These are phyloP conservation scores for Sphenopsis melanotis DNA, from an alignment of 2,797 vertebrate species.

Conservation along the genomic window DNA sequence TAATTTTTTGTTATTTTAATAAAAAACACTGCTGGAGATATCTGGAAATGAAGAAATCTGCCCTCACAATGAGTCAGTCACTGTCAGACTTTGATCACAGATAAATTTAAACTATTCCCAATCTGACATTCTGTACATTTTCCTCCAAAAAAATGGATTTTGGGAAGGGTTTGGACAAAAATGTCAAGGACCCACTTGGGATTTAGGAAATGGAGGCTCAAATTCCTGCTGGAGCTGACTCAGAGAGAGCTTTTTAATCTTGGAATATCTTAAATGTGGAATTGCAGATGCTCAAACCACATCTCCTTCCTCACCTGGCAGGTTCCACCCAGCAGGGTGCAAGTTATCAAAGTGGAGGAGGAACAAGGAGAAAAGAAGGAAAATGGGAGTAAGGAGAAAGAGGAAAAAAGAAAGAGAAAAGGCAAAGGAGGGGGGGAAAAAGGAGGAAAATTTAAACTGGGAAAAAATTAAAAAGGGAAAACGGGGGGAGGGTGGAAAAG, in stretches of 20 bases:
- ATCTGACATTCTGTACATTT: neutral
- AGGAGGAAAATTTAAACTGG: neutral
- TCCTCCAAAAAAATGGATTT: neutral
- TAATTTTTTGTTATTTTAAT: neutral
- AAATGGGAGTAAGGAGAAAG: neutral
- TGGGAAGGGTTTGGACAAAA: neutral
- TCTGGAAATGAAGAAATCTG: neutral
- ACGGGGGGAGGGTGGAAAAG: fast-evolving
- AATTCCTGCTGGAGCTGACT: neutral
- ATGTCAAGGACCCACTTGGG: neutral
- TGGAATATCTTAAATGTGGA: neutral
- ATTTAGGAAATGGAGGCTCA: neutral
- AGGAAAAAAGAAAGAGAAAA: neutral
- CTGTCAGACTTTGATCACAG: neutral
- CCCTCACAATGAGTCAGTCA: neutral
- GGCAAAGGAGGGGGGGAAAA: fast-evolving
- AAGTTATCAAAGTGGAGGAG: neutral
- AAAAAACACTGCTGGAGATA: neutral
- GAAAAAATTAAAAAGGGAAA: neutral
- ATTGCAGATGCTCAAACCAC: neutral
- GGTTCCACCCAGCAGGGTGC: neutral
- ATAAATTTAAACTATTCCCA: neutral
- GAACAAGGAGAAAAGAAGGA: neutral
- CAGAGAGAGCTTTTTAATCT: neutral
- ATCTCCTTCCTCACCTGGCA: neutral